Conservation (phyloP, 2,888 invertebrate species). For the Himalopsyche anomala region DNA sequence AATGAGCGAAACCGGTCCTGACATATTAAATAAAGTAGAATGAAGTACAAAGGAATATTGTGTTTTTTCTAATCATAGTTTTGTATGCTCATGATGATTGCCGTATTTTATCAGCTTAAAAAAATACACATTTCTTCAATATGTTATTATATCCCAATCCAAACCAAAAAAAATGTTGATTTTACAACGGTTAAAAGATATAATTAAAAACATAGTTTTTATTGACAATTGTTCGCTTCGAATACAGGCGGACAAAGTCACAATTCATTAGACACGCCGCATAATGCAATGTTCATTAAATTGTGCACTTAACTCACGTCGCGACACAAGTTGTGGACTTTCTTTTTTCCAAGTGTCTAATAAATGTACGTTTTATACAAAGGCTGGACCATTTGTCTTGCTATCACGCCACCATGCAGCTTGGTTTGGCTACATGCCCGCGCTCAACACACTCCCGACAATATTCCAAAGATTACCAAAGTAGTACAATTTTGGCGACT, state of each 20-base stretch:
- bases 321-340: background rate
- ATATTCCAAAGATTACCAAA: slow-evolving; percentile 34
- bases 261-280: slow-evolving; percentile 51
- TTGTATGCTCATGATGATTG: too few relatives aligned
- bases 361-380: slow-evolving; percentile 63
- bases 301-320: slow-evolving; percentile 60
- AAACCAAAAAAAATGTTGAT: too few relatives aligned
- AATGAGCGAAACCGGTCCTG: too few relatives aligned
- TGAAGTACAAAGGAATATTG: too few relatives aligned
- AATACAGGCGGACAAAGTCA: background rate
- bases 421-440: slow-evolving; percentile 64
- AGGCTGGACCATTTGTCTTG: slow-evolving; percentile 62
- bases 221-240: too few relatives aligned
- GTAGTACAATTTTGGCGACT: slow-evolving; percentile 2
- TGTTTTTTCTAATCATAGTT: too few relatives aligned
- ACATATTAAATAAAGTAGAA: too few relatives aligned
- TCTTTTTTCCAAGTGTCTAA: slow-evolving; percentile 61
- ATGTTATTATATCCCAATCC: too few relatives aligned
- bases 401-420: slow-evolving; percentile 55
- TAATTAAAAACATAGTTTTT: too few relatives aligned
- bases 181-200: too few relatives aligned
- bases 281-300: slow-evolving; percentile 62
- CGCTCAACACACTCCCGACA: slow-evolving; percentile 36
- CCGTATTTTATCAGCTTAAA: too few relatives aligned
- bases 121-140: too few relatives aligned